Percentiles rank a stretch among this genome's conserved stretches.
These are phyloP conservation scores for Leucoraja erinaceus DNA, from an alignment of 2,113 vertebrate genomes.

Conservation along the genomic window DNA sequence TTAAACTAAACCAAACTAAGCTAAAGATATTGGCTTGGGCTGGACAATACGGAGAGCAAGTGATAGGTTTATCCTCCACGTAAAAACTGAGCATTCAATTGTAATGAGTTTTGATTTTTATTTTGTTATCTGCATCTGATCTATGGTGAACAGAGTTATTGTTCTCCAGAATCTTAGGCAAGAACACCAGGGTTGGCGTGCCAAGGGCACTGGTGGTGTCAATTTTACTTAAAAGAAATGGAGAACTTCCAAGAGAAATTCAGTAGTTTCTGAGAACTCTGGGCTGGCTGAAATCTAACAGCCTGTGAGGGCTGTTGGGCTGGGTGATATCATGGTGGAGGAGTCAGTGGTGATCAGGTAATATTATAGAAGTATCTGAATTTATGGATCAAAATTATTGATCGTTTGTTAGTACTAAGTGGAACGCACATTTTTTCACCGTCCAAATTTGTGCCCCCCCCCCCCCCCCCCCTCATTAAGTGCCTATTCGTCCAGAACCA, in stretches of 20 bases:
- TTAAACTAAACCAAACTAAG: too few relatives aligned
- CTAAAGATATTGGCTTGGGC: neutral
- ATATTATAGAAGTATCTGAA: neutral
- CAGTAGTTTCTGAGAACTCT: too few relatives aligned
- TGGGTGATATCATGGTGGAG: too few relatives aligned
- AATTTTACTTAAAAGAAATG: neutral
- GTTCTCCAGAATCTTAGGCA: neutral
- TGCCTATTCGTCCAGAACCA: too few relatives aligned
- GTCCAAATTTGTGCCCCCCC: too few relatives aligned
- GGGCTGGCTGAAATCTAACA: too few relatives aligned
- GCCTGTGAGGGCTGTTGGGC: neutral
- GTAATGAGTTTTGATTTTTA: neutral
- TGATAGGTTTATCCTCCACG: neutral
- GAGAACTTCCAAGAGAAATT: neutral
- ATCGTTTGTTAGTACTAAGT: too few relatives aligned
- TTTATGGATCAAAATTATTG: neutral
- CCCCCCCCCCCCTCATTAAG: too few relatives aligned
- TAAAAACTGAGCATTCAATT: neutral
- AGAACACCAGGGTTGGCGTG: neutral
- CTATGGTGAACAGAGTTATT: neutral
- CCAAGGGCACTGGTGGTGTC: neutral
- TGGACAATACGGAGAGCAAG: neutral
- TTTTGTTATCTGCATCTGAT: neutral
- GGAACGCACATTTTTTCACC: too few relatives aligned
- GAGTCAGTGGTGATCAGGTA: too few relatives aligned